Evolutionary conservation across 2,888 invertebrate genomes (phyloP), one percentile per base, ranked within the genome.

Genomic region (Cataglyphis rosenhaueri): DNA sequence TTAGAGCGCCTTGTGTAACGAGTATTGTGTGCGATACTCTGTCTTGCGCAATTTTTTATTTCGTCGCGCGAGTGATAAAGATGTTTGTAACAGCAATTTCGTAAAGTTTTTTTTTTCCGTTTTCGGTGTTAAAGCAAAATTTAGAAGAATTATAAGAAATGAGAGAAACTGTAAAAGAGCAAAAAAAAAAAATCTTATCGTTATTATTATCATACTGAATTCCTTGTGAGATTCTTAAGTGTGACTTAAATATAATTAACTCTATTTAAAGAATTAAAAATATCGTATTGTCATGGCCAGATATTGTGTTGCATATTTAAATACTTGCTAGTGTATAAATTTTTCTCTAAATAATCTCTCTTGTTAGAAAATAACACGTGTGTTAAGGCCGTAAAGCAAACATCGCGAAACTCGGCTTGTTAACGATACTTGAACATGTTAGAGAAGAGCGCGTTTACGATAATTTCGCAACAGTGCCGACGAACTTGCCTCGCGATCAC

Each of bases 1-100:
- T 68, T 68, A 25, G 38, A 62, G 41, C 66, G 21, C 1, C 57
- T 59, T 68, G 59, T 68, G 8, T 44, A 78, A 78, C 55, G 59
- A 59, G 52, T 48, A 1, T 25, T 52, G 32, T 3, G 41, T 29
- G 35, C 35, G 32, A 73, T 25, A 29, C 8, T 62, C 8, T 12
- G 25, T 25, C 35, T 64, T 64, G 75, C 65, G 52, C n/a, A 75
- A 75, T 65, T 52, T 25, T 65, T 25, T 21, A 29, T 44, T 25
- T n/a, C 12, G 29, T 38, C 38, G 6, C 32, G 59, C 25, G 59
- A 18, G 48, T 25, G 8, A 32, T 15, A 25, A 55, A 38, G 55
- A 64, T 52, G 25, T 35, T 65, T 10, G 57, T 12, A 1, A n/a
- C n/a, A 0, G 21, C 21, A 35, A 15, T 12, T 21, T 38, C 12